These are phyloP conservation scores for Musca vetustissima DNA, from an alignment of 1,140 invertebrate species.

Conservation along the genomic window DNA sequence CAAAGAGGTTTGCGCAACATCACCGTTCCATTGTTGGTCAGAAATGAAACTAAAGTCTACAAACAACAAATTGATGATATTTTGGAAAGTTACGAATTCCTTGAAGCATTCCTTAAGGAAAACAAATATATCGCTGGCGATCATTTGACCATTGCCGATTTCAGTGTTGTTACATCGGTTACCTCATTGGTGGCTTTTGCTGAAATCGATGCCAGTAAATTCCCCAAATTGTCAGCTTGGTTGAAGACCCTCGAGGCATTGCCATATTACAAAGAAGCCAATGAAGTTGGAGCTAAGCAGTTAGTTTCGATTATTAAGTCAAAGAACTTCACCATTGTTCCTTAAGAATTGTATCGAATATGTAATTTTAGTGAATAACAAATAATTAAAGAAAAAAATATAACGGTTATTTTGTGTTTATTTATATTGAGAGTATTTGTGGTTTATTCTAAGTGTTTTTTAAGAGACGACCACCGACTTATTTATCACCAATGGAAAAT, in stretches of 20 bases:
- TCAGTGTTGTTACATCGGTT: slow-evolving; percentile 54
- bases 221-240: slow-evolving; percentile 41
- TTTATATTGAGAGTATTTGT: no score
- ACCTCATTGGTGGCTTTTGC: slow-evolving; percentile 45
- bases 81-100: slow-evolving; percentile 55
- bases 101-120: slow-evolving; percentile 58
- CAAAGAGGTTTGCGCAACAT: slow-evolving; percentile 56
- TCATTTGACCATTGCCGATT: slow-evolving; percentile 64
- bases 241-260: slow-evolving; percentile 41
- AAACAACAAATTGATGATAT: slow-evolving; percentile 48
- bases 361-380: no score
- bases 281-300: slow-evolving; percentile 42
- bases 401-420: no score
- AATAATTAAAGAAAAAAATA: no score
- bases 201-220: slow-evolving; percentile 41
- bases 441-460: no score
- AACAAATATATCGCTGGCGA: slow-evolving; percentile 58
- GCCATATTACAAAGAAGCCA: slow-evolving; percentile 52
- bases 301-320: slow-evolving; percentile 39
- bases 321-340: slow-evolving; percentile 18
- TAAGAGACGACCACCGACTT: no score
- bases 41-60: slow-evolving; percentile 36
- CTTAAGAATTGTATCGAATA: not conserved
- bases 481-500: no score
- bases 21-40: slow-evolving; percentile 57